These are phyloP conservation scores for Drosophila maculinotata DNA, from an alignment of 2,888 invertebrate genomes.

Conservation along the genomic window DNA sequence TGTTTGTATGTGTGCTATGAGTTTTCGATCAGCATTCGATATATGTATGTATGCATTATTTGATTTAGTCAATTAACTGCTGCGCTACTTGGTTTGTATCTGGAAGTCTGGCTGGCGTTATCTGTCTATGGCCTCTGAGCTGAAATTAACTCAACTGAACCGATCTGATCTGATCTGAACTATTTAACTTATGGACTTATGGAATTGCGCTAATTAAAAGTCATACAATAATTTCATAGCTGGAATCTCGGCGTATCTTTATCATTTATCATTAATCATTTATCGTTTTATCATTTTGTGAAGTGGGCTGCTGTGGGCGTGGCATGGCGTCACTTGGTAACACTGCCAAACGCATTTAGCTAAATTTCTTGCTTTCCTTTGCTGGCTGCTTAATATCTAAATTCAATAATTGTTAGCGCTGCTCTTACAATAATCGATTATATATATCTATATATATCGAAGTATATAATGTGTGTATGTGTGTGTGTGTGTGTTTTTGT, in stretches of 20 bases:
- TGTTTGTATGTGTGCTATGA: slow-evolving; percentile 21
- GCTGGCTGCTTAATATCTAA: slow-evolving; percentile 63
- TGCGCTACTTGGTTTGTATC: slow-evolving; percentile 6
- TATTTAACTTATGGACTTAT: slow-evolving; percentile 76
- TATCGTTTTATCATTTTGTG: slow-evolving; percentile 20
- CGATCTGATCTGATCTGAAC: slow-evolving; percentile 35
- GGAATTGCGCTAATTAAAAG: slow-evolving; percentile 79
- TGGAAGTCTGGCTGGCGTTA: slow-evolving; percentile 47
- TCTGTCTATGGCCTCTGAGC: slow-evolving; percentile 68
- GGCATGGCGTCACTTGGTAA: slow-evolving; percentile 66
- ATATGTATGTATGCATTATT: slow-evolving; percentile 29
- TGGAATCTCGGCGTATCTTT: slow-evolving; percentile 68
- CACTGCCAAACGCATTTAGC: slow-evolving; percentile 51
- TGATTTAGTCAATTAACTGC: background rate
- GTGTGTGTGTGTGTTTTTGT: slow-evolving; percentile 6
- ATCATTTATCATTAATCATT: slow-evolving; percentile 8
- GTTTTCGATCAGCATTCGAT: slow-evolving; percentile 34
- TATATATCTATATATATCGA: slow-evolving; percentile 42
- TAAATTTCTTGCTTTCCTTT: slow-evolving; percentile 24
- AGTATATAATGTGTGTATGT: slow-evolving; percentile 35
- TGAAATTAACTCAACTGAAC: slow-evolving; percentile 49
- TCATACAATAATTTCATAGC: slow-evolving; percentile 77
- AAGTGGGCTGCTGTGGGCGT: slow-evolving; percentile 58
- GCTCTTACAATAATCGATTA: slow-evolving; percentile 59
- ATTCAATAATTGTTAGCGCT: slow-evolving; percentile 75